Evolutionary conservation across 2,888 invertebrate genomes (phyloP), one percentile per base, ranked within the genome.

Genomic region (Noctua pronuba): DNA sequence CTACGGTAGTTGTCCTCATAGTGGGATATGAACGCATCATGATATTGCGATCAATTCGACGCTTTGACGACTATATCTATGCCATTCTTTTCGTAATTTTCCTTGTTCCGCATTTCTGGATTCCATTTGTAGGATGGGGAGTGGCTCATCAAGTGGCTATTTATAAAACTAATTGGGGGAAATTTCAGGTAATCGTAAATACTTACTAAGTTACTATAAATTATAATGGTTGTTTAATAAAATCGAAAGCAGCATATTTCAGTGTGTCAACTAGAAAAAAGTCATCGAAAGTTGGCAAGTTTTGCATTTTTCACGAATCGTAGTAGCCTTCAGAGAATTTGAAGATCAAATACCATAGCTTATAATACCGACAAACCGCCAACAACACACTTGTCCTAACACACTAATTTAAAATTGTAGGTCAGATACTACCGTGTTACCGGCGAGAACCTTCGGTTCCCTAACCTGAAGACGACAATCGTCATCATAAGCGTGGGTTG

Each of bases 31-130:
- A 98, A 89, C 94, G 98, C 3, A 86, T 98, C 60, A 94, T 96
- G 88, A 97, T 98, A 82, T 92, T 98, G 52, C 95, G 97, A 28
- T 97, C 97, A 44, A 97, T 97, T 83, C 96, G 95, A 75, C 97
- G 97, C 87, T 98, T 98, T 88, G 98, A 98, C 90, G 98, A 98
- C 88, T 98, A 98, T 88, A 98, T 98, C 87, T 98, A 98, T 90
- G 97, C 97, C 0, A 97, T 98, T 75, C 94, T 98, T 31, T 98
- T 98, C 89, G 96, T 98, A 1, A 96, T 97, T 21, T 98, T 97
- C 89, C 95, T 98, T 68, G 96, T 98, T 18, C 98, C 98, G 0
- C 98, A 98, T 90, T 98, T 98, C 92, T 97, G 97, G 97, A 97
- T 97, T 66, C 98, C 98, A 0, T 98, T 97, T 88, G 97, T 97